Percentiles rank a stretch among this genome's conserved stretches.
Evolutionary conservation across 1,140 invertebrate genomes (phyloP).

Genomic region (Sesamia nonagrioides): DNA sequence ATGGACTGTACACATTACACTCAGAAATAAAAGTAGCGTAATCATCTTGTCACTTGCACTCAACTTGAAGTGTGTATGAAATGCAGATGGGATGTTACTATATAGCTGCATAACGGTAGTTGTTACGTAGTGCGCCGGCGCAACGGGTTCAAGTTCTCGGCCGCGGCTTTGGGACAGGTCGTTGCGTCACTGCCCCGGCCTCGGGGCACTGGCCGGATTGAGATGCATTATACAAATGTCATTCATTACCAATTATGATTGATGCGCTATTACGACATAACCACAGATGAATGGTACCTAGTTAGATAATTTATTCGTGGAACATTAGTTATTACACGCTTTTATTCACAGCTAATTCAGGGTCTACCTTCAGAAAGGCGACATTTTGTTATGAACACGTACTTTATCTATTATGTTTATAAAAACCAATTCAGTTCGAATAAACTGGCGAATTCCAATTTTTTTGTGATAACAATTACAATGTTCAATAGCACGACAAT

Average conservation of each 20-base stretch:
- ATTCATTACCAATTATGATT: slow-evolving; percentile 31
- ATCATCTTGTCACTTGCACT: slow-evolving; percentile 68
- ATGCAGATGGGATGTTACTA: slow-evolving; percentile 65
- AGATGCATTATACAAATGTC: slow-evolving; percentile 57
- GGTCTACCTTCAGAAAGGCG: slow-evolving; percentile 10
- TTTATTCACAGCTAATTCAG: neutral
- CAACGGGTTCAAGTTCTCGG: slow-evolving; percentile 79
- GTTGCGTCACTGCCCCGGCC: slow-evolving; percentile 70
- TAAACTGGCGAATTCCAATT: slow-evolving; percentile 61
- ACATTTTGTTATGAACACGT: slow-evolving; percentile 26
- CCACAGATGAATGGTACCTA: neutral
- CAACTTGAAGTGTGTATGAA: slow-evolving; percentile 50
- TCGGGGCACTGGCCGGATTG: slow-evolving; percentile 73
- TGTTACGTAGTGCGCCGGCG: slow-evolving; percentile 59
- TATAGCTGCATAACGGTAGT: slow-evolving; percentile 80
- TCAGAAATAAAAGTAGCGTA: slow-evolving; percentile 61
- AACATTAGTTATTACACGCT: neutral
- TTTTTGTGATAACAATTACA: slow-evolving; percentile 68
- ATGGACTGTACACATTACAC: slow-evolving; percentile 55
- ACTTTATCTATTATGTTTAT: slow-evolving; percentile 34
- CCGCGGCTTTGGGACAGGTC: slow-evolving; percentile 65
- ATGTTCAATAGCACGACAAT: slow-evolving; percentile 71
- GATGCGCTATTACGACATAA: slow-evolving; percentile 34
- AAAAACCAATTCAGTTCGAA: slow-evolving; percentile 37
- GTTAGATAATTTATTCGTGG: neutral